These are phyloP conservation scores for Lagocephalus sceleratus DNA, from an alignment of 2,797 vertebrate species.

Conservation along the genomic window DNA sequence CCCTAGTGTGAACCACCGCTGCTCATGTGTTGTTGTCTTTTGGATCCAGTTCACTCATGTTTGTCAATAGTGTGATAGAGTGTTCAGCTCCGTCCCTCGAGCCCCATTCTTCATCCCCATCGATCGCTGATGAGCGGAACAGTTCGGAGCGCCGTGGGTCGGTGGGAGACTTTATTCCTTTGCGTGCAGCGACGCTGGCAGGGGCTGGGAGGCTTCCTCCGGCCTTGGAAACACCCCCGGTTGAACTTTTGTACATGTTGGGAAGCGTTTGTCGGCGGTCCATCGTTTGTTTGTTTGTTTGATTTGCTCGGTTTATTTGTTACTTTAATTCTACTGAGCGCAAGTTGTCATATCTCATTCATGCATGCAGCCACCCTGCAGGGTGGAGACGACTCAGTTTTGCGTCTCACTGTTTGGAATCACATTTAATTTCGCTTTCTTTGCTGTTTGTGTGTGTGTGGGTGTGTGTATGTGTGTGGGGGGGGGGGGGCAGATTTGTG, in stretches of 20 bases:
- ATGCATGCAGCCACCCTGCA: neutral
- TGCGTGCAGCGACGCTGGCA: slow-evolving; percentile 21
- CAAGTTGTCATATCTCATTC: no score
- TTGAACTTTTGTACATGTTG: neutral
- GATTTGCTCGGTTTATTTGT: no score
- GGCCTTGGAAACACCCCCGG: neutral
- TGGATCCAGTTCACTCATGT: slow-evolving; percentile 40
- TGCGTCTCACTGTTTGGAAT: neutral
- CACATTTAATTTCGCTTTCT: slow-evolving; percentile 11
- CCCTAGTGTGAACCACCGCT: neutral
- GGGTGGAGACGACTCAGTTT: neutral
- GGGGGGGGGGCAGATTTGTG: slow-evolving; percentile 1
- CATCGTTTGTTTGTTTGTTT: neutral
- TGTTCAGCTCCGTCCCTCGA: slow-evolving; percentile 37
- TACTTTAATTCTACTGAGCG: no score
- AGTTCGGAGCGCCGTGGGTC: slow-evolving; percentile 30
- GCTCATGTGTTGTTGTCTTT: slow-evolving; percentile 13
- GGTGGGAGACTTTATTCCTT: slow-evolving; percentile 25
- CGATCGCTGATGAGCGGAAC: slow-evolving; percentile 48
- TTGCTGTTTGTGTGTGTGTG: no score
- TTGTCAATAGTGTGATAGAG: slow-evolving; percentile 52
- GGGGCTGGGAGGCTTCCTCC: slow-evolving; percentile 26
- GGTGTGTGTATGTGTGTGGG: slow-evolving; percentile 1
- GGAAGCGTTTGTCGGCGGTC: neutral
- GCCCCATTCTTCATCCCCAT: slow-evolving; percentile 45